Evolutionary conservation across 2,888 invertebrate species (phyloP), one percentile per base, ranked within the genome.

Genomic region (Rhamphomyia laevipes): DNA sequence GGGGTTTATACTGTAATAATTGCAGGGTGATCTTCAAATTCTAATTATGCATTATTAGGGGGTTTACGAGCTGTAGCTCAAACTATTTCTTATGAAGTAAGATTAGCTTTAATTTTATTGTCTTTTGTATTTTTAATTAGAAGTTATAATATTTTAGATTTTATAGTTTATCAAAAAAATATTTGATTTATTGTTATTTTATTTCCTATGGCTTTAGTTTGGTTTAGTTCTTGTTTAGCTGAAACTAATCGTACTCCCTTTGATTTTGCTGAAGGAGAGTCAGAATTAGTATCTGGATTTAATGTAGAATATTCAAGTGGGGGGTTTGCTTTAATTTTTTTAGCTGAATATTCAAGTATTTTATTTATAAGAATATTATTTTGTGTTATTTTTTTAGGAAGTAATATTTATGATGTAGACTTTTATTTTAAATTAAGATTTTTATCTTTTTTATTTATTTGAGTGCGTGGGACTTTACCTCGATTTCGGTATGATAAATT

Each of bases 221-320:
- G 79, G 59, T 65, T 81, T 59, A 72, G 74, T 56, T 77, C 78
- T 44, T 74, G 73, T 58, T 75, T 83, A 64, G 82, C 82, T 9
- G 82, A 84, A 67, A 78, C 80, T 62, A 84, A 83, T 76, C 82
- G 82, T 0, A 80, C 80, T 59, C 82, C 82, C 40, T 84, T 83
- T 81, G 82, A 86, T 80, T 84, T 86, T 78, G 79, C 82, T 46
- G 85, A 86, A n/a, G n/a, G n/a, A n/a, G n/a, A n/a, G n/a, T n/a
- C n/a, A n/a, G n/a, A n/a, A n/a, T n/a, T n/a, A n/a, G n/a, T n/a
- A n/a, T n/a, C n/a, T n/a, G n/a, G n/a, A n/a, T n/a, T n/a, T n/a
- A n/a, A n/a, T n/a, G n/a, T n/a, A n/a, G n/a, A n/a, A n/a, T n/a
- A n/a, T n/a, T n/a, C n/a, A n/a, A n/a, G n/a, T n/a, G n/a, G n/a